Evolutionary conservation across 2,797 vertebrate species (phyloP).

Genomic region (Onychomys arenicola): DNA sequence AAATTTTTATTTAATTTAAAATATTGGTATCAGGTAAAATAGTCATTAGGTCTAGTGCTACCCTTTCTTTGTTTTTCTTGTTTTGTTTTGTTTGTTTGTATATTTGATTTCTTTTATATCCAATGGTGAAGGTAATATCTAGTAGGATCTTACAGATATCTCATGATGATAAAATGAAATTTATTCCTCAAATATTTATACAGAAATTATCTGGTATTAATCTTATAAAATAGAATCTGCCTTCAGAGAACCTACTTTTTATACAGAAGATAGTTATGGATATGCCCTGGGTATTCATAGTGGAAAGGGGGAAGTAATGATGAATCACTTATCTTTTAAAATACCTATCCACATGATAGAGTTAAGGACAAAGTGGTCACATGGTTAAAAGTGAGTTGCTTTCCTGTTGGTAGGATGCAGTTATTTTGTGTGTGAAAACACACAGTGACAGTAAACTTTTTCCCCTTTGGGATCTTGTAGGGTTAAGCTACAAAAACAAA

Average conservation of each 20-base stretch:
- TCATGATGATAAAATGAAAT: conserved; percentile 33
- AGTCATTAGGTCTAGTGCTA: too few relatives aligned
- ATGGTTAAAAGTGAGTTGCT: neutral
- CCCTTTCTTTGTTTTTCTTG: neutral
- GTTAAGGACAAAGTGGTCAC: neutral
- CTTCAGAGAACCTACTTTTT: neutral
- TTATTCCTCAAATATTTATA: conserved; percentile 32
- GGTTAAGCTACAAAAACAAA: neutral
- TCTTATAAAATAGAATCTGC: neutral
- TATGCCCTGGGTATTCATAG: neutral
- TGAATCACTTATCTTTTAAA: conserved; percentile 12
- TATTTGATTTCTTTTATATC: neutral
- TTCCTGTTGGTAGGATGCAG: neutral
- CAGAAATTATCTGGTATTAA: neutral
- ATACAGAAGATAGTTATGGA: neutral
- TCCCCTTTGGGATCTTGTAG: neutral
- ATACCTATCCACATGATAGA: neutral
- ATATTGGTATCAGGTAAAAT: too few relatives aligned
- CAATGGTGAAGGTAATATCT: neutral
- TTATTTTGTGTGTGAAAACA: neutral
- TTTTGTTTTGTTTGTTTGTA: neutral
- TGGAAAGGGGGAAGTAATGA: neutral
- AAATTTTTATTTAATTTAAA: too few relatives aligned
- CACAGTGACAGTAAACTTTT: conserved; percentile 22
- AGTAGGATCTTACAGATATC: neutral